Conservation (phyloP, 2,888 invertebrate genomes). For the Netelia fuscicornis region DNA sequence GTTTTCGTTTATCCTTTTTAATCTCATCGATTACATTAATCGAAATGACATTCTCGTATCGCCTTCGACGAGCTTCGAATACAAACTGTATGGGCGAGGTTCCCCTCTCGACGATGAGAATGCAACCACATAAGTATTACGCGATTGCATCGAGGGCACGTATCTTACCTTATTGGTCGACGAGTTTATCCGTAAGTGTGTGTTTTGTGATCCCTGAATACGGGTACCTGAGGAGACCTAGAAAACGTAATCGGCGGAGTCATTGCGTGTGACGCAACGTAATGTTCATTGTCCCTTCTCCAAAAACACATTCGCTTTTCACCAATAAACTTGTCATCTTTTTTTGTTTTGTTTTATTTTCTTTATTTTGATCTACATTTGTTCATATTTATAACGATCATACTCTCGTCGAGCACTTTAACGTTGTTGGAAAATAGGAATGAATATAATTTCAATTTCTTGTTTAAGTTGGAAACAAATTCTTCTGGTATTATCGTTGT, state of each 20-base stretch:
- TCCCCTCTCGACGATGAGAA: constrained; percentile 55
- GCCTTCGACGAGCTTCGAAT: constrained; percentile 1
- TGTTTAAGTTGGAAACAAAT: too few species aligned
- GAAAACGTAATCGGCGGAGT: constrained; percentile 68
- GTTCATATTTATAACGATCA: too few species aligned
- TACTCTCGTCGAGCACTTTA: too few species aligned
- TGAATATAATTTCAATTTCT: too few species aligned
- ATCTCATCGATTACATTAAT: not conserved
- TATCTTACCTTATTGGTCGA: constrained; percentile 79
- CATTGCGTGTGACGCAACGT: constrained; percentile 73
- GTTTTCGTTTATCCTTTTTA: too few species aligned
- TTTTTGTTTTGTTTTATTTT: constrained; percentile 3
- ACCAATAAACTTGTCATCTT: not conserved
- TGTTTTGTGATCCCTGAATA: constrained; percentile 41
- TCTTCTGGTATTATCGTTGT: too few species aligned
- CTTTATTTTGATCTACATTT: too few species aligned
- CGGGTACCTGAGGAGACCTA: constrained; percentile 47
- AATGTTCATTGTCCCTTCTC: constrained; percentile 69
- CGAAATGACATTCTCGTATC: constrained; percentile 6
- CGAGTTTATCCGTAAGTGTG: constrained; percentile 33
- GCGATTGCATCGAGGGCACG: constrained; percentile 76
- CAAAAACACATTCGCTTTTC: constrained; percentile 4
- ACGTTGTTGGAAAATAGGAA: too few species aligned
- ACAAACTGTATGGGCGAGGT: constrained; percentile 44
- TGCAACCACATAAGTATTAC: constrained; percentile 69